These are phyloP conservation scores for Bubo bubo DNA, from an alignment of 2,113 vertebrate species.

Conservation along the genomic window DNA sequence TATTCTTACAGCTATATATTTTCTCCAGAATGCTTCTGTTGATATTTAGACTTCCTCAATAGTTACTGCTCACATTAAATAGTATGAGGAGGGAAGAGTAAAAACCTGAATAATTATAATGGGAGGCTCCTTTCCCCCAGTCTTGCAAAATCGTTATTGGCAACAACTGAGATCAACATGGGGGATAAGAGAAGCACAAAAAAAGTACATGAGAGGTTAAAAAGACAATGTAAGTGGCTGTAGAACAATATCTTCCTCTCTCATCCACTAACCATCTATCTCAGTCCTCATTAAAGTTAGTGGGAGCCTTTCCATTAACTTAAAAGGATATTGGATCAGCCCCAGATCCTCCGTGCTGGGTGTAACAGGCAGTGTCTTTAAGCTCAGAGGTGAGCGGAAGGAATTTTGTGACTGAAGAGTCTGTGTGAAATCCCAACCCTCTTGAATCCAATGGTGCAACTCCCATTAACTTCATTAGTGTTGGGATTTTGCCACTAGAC, in stretches of 20 bases:
- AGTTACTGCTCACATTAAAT: not conserved
- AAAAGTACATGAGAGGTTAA: not conserved
- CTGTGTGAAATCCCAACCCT: not conserved
- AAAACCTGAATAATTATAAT: not conserved
- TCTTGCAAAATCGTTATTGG: not conserved
- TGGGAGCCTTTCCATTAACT: constrained; percentile 22
- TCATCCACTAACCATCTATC: not conserved
- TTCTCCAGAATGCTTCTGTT: not conserved
- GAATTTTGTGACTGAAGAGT: constrained; percentile 12
- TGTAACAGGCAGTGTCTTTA: not conserved
- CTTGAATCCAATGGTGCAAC: not conserved
- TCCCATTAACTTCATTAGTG: constrained; percentile 3
- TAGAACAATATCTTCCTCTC: not conserved
- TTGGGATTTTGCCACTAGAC: constrained; percentile 19
- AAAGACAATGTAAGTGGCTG: not conserved
- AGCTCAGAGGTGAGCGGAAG: constrained; percentile 42
- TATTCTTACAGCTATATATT: not conserved
- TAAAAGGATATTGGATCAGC: constrained; percentile 23
- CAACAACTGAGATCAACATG: not conserved
- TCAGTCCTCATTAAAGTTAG: constrained; percentile 22
- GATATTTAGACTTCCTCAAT: not conserved
- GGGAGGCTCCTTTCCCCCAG: not conserved
- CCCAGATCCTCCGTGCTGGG: not conserved
- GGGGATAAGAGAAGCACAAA: not conserved
- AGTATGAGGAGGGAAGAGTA: not conserved